Base-by-base conservation (phyloP, 2,888 invertebrate genomes). In the Drosophila peninsularis region DNA sequence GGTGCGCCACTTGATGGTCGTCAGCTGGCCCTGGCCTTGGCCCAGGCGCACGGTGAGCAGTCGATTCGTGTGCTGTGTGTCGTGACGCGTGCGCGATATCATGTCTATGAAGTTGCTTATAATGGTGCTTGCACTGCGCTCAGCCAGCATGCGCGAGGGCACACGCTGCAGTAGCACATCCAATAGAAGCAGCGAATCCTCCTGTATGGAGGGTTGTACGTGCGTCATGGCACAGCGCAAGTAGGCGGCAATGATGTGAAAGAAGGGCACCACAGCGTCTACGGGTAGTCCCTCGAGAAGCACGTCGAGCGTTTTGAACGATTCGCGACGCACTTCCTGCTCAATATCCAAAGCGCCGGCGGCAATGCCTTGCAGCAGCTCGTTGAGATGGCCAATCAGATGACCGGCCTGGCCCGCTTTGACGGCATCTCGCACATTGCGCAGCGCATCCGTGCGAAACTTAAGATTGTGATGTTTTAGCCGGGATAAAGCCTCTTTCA, bases 171-270 rank as follows among this genome's bases (percentile, higher is more conserved):
- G 91, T n/a, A 98, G 93, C 44, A 95, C 93, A 89, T 98, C 97
- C 19, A 98, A 92, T 75, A 97, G 94, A 1, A 95, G 90, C 0
- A 98, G 93, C 0, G 98, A 96, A 91, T 97, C 97, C 90, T 97
- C 96, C 90, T 97, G 96, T 71, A 98, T 95, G 54, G 94, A 93
- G 13, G 94, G 94, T 90, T 96, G 95, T 66, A 98, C 96, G 86
- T 98, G 97, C 0, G 97, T 98, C 97, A 98, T 97, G 0, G 97
- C 96, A 93, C 98, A 98, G 57, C 96, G 94, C 50, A 98, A 92
- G 91, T 97, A 96, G 1, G 96, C 96, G 21, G 96, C 95, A 67
- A 98, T 92, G 7, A 96, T 93, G 70, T 95, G 94, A 89, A 96
- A 96, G 91, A 97, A 97, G 11, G 97, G 97, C 42, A 82, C 76